A percentile compares a stretch with the other conserved stretches of the same genome.
These are phyloP conservation scores for Pycnomerus fuliginosus DNA, from an alignment of 2,888 invertebrate species.

Conservation along the genomic window DNA sequence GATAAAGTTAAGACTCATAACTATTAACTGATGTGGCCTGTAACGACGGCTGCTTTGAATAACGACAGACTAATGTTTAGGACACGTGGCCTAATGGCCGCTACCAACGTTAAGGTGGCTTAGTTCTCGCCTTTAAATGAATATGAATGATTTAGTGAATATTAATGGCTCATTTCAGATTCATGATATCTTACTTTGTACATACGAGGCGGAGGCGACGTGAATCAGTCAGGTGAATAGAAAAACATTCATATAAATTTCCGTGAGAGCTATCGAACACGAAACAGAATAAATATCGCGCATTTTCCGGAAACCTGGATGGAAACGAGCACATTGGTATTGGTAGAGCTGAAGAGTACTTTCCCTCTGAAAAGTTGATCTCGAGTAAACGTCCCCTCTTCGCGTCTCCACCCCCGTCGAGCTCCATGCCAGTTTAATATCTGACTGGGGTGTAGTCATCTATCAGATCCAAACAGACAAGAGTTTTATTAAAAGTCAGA, in stretches of 20 bases:
- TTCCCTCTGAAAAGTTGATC: slow-evolving; percentile 44
- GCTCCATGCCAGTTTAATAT: slow-evolving; percentile 52
- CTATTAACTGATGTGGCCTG: slow-evolving; percentile 44
- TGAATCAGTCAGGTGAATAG: slow-evolving; percentile 34
- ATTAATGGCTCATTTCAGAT: slow-evolving; percentile 22
- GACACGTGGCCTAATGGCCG: slow-evolving; percentile 38
- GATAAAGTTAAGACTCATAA: slow-evolving; percentile 46
- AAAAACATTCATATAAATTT: slow-evolving; percentile 40
- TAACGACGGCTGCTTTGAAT: slow-evolving; percentile 42
- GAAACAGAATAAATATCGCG: slow-evolving; percentile 36
- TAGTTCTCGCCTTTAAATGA: slow-evolving; percentile 21
- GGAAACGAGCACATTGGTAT: slow-evolving; percentile 26
- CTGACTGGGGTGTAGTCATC: slow-evolving; percentile 57
- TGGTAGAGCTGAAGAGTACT: slow-evolving; percentile 36
- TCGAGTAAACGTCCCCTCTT: slow-evolving; percentile 39
- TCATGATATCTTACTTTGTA: slow-evolving; percentile 24
- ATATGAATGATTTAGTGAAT: slow-evolving; percentile 30
- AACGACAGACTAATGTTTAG: slow-evolving; percentile 42
- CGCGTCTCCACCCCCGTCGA: slow-evolving; percentile 27
- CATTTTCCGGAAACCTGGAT: slow-evolving; percentile 25
- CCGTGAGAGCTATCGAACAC: slow-evolving; percentile 38
- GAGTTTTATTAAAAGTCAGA: slow-evolving; percentile 59
- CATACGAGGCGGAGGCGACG: no score
- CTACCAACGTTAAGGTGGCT: slow-evolving; percentile 26
- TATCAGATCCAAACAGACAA: slow-evolving; percentile 59